phyloP scores from a whole-genome alignment of 2,113 vertebrate genomes.

The Saguinus midas region DNA sequence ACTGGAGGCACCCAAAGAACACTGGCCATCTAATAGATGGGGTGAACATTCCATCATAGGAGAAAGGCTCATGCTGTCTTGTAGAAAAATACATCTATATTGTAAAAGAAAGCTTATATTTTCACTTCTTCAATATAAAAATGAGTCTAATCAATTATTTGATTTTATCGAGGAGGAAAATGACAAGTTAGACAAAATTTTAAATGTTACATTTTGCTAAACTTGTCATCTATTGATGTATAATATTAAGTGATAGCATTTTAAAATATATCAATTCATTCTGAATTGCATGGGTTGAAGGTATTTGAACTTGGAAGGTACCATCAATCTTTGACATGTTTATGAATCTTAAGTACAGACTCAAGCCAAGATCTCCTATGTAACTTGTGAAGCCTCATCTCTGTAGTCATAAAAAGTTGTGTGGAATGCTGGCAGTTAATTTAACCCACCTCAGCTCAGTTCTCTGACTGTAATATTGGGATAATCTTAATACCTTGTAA shows the following conservation, averaged over 20 bases:
- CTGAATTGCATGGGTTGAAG: neutral
- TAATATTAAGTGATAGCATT: neutral
- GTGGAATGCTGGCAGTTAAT: neutral
- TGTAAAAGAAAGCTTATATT: neutral
- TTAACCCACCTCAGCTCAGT: neutral
- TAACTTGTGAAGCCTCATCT: neutral
- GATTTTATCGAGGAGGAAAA: neutral
- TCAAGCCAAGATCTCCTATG: neutral
- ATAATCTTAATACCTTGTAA: accelerated
- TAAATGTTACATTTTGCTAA: neutral
- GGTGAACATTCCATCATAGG: neutral
- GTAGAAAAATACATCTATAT: neutral
- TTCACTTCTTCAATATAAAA: neutral
- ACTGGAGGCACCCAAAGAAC: neutral
- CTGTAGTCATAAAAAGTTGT: neutral
- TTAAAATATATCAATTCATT: neutral
- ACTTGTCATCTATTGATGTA: neutral
- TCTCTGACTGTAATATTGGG: neutral
- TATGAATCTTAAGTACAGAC: neutral
- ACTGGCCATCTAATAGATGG: accelerated
- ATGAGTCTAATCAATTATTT: neutral
- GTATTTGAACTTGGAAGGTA: neutral
- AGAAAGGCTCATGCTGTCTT: neutral
- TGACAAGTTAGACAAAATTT: neutral
- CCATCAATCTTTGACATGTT: neutral